Conservation (phyloP, 2,888 invertebrate species). For the Oscheius sp. region DNA sequence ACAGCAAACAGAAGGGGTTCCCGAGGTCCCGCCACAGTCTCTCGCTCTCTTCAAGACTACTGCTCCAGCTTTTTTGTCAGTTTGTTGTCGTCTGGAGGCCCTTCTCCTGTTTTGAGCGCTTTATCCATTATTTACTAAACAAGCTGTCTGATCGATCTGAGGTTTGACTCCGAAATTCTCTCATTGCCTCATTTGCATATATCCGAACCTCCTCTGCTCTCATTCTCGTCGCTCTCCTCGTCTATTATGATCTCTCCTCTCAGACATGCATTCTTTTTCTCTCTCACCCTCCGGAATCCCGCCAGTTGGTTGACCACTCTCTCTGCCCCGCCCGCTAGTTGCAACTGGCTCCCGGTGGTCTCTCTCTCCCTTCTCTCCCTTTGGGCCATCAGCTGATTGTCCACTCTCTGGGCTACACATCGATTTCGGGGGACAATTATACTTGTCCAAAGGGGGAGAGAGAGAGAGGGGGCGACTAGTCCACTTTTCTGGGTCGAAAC, state of each 20-base stretch:
- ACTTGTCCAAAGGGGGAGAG: no score
- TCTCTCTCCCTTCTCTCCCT: slow-evolving; percentile 5
- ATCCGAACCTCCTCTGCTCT: background rate
- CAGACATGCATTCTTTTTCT: slow-evolving; percentile 21
- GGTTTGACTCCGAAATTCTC: background rate
- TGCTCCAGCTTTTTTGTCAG: background rate
- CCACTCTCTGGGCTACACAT: slow-evolving; percentile 10
- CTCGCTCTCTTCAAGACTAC: slow-evolving; percentile 13
- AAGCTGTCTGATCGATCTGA: background rate
- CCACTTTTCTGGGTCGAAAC: no score
- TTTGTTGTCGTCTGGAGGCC: background rate
- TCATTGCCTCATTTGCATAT: slow-evolving; percentile 15
- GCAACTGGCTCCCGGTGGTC: background rate
- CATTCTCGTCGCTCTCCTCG: background rate
- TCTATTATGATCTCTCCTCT: slow-evolving; percentile 2
- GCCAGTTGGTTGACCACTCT: slow-evolving; percentile 13
- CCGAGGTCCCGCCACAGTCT: no score
- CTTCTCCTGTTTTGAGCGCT: background rate
- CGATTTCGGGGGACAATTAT: slow-evolving; percentile 32
- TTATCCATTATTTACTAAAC: background rate
- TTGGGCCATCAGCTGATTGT: slow-evolving; percentile 2
- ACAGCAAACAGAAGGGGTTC: slow-evolving; percentile 23
- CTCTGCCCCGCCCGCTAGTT: slow-evolving; percentile 5
- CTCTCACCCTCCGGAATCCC: background rate
- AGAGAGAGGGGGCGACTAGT: no score